A percentile compares a stretch with the other conserved stretches of the same genome.
Evolutionary conservation across 2,797 vertebrate genomes (phyloP).

Genomic region (Urosaurus nigricauda): DNA sequence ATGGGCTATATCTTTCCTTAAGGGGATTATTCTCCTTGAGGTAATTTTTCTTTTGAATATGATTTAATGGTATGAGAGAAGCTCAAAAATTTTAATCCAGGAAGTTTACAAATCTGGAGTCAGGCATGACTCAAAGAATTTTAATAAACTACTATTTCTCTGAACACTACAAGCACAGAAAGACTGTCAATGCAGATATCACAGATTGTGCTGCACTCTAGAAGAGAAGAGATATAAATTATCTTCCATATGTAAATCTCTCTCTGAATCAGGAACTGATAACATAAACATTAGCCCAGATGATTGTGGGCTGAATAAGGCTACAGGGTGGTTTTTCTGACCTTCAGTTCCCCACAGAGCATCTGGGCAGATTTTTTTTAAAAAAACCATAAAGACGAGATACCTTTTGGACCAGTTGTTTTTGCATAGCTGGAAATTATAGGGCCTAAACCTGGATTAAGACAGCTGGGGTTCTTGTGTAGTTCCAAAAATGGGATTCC

Average conservation of each 20-base stretch:
- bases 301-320: too few relatives aligned
- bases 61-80: neutral
- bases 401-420: too few relatives aligned
- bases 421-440: too few relatives aligned
- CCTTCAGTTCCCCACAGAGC: too few relatives aligned
- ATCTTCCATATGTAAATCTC: neutral
- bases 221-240: neutral
- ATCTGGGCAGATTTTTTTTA: too few relatives aligned
- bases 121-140: neutral
- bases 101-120: neutral
- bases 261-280: neutral
- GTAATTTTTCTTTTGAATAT: neutral
- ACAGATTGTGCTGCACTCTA: neutral
- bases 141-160: conserved; percentile 45
- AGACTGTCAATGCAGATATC: conserved; percentile 46
- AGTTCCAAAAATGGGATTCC: too few relatives aligned
- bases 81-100: neutral
- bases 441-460: too few relatives aligned
- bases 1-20: neutral
- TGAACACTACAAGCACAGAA: conserved; percentile 60
- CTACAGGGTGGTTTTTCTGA: too few relatives aligned
- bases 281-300: too few relatives aligned
- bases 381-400: too few relatives aligned
- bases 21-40: neutral
- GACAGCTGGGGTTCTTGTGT: too few relatives aligned